Evolutionary conservation across 23 tunicate genomes (phyloP).

Genomic region (Diplosoma virens): DNA sequence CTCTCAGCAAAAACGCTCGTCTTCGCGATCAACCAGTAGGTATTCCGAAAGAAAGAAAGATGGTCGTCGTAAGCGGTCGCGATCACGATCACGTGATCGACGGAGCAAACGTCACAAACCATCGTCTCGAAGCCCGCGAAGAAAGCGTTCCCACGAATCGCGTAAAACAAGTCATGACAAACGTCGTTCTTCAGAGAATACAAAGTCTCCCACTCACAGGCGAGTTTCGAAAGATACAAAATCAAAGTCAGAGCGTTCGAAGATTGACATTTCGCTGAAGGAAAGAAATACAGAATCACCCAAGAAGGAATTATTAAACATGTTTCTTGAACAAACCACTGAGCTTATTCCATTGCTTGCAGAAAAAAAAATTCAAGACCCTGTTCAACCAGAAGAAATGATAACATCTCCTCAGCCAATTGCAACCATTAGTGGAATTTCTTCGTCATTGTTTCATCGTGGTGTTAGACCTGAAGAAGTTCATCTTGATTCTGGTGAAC

Average conservation of each 20-base stretch:
- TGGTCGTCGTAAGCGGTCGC: conserved; percentile 4
- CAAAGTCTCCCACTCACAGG: neutral
- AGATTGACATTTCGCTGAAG: neutral
- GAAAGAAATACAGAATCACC: neutral
- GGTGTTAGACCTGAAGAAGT: neutral
- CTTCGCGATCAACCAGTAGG: neutral
- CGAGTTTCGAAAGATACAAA: neutral
- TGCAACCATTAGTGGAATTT: conserved; percentile 60
- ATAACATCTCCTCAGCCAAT: conserved; percentile 58
- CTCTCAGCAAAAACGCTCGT: neutral
- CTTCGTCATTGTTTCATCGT: neutral
- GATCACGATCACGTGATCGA: conserved; percentile 13
- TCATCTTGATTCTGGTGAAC: neutral
- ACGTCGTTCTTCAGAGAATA: neutral
- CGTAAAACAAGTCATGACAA: conserved; percentile 3
- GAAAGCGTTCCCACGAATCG: neutral
- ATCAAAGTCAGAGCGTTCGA: neutral
- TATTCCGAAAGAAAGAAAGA: neutral
- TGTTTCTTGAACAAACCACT: neutral
- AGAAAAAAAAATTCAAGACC: neutral
- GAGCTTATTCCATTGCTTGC: neutral
- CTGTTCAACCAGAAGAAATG: neutral
- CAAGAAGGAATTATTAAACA: neutral
- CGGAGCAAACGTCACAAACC: neutral
- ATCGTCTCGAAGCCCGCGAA: conserved; percentile 14